Conservation (phyloP, 2,113 vertebrate genomes). For the Leucosticte australis region DNA sequence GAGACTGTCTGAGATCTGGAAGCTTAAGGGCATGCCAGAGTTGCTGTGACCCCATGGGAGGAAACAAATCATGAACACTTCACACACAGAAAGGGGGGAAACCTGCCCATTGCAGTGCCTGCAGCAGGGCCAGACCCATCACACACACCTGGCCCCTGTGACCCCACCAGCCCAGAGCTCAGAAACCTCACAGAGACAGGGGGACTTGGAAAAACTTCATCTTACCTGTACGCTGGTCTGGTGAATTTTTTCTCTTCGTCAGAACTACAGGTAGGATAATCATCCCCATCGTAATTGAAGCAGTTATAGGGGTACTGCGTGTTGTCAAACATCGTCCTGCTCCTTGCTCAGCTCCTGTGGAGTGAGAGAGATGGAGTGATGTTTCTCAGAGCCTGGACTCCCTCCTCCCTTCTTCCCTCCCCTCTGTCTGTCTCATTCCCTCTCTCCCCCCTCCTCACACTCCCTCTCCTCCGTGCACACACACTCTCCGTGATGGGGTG, state of each 20-base stretch:
- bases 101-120: accelerated
- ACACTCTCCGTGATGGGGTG: conserved; percentile 40
- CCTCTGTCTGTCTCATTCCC: conserved; percentile 52
- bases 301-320: conserved; percentile 97
- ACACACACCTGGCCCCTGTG: background rate
- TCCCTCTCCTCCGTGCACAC: conserved; percentile 31
- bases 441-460: conserved; percentile 39
- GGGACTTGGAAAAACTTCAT: conserved; percentile 31
- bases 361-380: conserved; percentile 67
- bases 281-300: conserved; percentile 94
- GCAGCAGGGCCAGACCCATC: accelerated
- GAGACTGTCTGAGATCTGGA: background rate
- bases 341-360: conserved; percentile 35
- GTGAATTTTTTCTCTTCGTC: conserved; percentile 93
- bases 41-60: background rate
- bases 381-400: conserved; percentile 64
- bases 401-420: conserved; percentile 58
- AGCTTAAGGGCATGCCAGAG: background rate
- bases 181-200: background rate
- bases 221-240: conserved; percentile 94
- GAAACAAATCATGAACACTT: background rate
- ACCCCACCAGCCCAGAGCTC: background rate
- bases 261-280: conserved; percentile 87
- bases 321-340: conserved; percentile 89
- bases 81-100: background rate